A percentile compares a stretch with the other conserved stretches of the same genome.
Conservation (phyloP, 1,140 invertebrate genomes). For the Drosophila nebulosa region DNA sequence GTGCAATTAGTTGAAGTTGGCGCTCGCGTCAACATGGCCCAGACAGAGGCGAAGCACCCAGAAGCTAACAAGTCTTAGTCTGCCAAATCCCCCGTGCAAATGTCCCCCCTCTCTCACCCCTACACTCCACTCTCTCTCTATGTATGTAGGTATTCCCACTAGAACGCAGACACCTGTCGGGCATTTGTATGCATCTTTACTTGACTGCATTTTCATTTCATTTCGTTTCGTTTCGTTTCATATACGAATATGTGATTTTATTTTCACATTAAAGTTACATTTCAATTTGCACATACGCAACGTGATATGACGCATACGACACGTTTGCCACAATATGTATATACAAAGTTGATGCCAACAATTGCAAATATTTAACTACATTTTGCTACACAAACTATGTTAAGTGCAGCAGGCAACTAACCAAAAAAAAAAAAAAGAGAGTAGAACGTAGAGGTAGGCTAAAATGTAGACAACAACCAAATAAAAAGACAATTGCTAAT, state of each 20-base stretch:
- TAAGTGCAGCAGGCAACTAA: slow-evolving; percentile 25
- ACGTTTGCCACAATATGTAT: slow-evolving; percentile 17
- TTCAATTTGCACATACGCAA: slow-evolving; percentile 54
- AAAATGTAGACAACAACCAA: neutral
- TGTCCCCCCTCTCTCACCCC: neutral
- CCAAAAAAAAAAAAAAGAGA: slow-evolving; percentile 3
- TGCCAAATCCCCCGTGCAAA: neutral
- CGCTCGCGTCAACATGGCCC: slow-evolving; percentile 61
- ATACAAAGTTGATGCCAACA: slow-evolving; percentile 34
- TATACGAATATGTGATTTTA: slow-evolving; percentile 64
- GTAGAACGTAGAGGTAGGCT: neutral
- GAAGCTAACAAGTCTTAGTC: slow-evolving; percentile 67
- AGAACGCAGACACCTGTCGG: slow-evolving; percentile 53
- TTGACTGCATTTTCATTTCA: slow-evolving; percentile 44
- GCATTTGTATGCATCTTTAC: slow-evolving; percentile 23
- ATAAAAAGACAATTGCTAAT: slow-evolving; percentile 51
- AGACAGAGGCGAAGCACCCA: slow-evolving; percentile 45
- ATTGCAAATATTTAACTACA: slow-evolving; percentile 67
- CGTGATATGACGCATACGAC: slow-evolving; percentile 47
- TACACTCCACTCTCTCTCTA: neutral
- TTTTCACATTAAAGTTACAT: slow-evolving; percentile 63
- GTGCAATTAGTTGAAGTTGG: slow-evolving; percentile 77
- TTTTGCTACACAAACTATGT: slow-evolving; percentile 52
- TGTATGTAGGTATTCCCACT: neutral
- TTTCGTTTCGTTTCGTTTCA: neutral